phyloP scores from a whole-genome alignment of 1,140 invertebrate species.

The Atta texana region DNA sequence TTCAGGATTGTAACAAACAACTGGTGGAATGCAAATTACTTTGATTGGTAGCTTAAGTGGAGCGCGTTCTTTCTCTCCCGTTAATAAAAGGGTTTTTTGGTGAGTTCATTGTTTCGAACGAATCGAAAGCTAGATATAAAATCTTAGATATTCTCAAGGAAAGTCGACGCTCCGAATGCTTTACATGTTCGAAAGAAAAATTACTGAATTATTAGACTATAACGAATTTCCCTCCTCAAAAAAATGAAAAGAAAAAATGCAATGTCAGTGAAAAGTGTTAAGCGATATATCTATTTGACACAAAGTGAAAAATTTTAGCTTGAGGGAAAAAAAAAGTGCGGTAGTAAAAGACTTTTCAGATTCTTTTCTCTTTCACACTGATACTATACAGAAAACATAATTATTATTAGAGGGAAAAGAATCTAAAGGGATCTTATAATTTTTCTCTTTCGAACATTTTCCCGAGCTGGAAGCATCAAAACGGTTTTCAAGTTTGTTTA shows the following conservation, averaged over 20 bases:
- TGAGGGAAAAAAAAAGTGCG: not conserved
- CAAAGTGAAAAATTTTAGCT: not conserved
- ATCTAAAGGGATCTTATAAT: not conserved
- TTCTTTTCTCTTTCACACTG: not conserved
- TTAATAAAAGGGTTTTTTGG: constrained; percentile 29
- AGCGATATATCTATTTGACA: not conserved
- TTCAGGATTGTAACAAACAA: constrained; percentile 63
- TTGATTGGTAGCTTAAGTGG: constrained; percentile 68
- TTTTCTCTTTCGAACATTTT: not conserved
- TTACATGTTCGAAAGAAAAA: constrained; percentile 1
- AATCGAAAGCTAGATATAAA: constrained; percentile 30
- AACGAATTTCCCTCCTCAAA: constrained; percentile 13
- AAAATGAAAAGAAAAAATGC: constrained; percentile 14
- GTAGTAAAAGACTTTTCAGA: not conserved
- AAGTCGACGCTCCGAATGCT: constrained; percentile 26
- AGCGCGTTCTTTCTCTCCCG: constrained; percentile 52
- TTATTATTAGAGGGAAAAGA: not conserved
- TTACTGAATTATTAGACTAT: constrained; percentile 42
- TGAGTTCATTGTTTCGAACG: constrained; percentile 8
- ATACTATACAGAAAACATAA: not conserved
- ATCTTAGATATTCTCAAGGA: not conserved
- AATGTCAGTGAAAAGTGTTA: not conserved
- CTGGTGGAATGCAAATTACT: constrained; percentile 71
- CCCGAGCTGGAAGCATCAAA: not conserved
- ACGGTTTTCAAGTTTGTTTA: not conserved